Percentiles rank a stretch among this genome's conserved stretches.
Evolutionary conservation across 2,888 invertebrate species (phyloP).

Genomic region (Caenorhabditis auriculariae): DNA sequence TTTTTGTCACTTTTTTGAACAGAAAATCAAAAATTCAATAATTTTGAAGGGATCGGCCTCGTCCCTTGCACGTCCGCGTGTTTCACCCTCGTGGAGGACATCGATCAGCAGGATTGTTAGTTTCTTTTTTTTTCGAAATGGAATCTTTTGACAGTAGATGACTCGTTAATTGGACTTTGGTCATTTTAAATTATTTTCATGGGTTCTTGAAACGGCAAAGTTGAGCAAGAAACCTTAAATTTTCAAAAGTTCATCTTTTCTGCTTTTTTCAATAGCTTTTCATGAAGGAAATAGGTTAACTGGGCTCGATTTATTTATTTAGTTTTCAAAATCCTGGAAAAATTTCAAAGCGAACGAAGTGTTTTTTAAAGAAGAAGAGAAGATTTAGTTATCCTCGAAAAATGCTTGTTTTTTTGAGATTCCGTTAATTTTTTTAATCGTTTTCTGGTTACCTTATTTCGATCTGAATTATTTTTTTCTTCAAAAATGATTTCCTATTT

Average conservation of each 20-base stretch:
- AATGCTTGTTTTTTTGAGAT: no score
- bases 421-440: no score
- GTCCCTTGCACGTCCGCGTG: slow-evolving; percentile 53
- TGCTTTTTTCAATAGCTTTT: no score
- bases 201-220: background rate
- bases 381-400: background rate
- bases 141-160: background rate
- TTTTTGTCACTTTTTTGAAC: slow-evolving; percentile 1
- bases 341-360: background rate
- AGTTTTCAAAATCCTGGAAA: background rate
- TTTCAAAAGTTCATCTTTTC: background rate
- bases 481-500: background rate
- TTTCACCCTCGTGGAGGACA: slow-evolving; percentile 54
- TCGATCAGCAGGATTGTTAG: slow-evolving; percentile 46
- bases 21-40: background rate
- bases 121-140: slow-evolving; percentile 1
- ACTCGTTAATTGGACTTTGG: background rate
- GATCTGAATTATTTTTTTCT: background rate
- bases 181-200: background rate
- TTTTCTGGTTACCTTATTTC: background rate
- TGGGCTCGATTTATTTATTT: slow-evolving; percentile 1
- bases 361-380: background rate
- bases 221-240: background rate
- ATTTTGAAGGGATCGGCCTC: slow-evolving; percentile 36
- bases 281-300: no score